A percentile compares a stretch with the other conserved stretches of the same genome.
These are phyloP conservation scores for Parauchenoglanis punctatus DNA, from an alignment of 2,797 vertebrate genomes.

Conservation along the genomic window DNA sequence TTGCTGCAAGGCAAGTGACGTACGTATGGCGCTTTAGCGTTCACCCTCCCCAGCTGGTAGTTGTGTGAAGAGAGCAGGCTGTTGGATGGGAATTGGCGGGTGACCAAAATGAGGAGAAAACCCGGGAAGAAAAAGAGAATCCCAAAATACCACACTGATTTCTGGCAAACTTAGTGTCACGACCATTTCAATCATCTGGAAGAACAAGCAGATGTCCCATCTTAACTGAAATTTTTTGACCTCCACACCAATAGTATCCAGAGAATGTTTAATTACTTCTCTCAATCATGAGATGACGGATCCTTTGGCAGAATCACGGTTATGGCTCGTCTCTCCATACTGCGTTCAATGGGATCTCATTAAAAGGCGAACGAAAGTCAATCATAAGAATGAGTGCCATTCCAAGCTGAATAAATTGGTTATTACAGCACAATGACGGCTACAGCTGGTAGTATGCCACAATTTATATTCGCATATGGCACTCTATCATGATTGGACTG, in stretches of 20 bases:
- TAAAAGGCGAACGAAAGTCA: background rate
- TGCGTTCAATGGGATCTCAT: background rate
- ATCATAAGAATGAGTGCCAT: background rate
- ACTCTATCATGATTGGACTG: background rate
- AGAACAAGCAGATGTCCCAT: background rate
- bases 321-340: background rate
- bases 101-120: background rate
- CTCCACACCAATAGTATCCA: background rate
- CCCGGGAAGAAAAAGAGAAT: background rate
- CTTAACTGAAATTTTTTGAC: background rate
- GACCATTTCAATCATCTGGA: background rate
- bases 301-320: background rate
- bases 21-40: too few relatives aligned
- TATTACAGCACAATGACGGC: conserved; percentile 8
- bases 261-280: conserved; percentile 9
- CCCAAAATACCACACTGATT: background rate
- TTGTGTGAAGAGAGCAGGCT: background rate
- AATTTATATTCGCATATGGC: background rate
- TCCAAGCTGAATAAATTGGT: background rate
- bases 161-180: background rate
- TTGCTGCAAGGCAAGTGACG: too few relatives aligned
- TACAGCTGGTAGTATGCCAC: background rate
- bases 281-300: conserved; percentile 1
- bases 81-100: background rate
- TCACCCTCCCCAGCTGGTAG: background rate